Evolutionary conservation across 2,113 vertebrate genomes (phyloP), one percentile per base, ranked within the genome.

Genomic region (Tonatia bakeri): DNA sequence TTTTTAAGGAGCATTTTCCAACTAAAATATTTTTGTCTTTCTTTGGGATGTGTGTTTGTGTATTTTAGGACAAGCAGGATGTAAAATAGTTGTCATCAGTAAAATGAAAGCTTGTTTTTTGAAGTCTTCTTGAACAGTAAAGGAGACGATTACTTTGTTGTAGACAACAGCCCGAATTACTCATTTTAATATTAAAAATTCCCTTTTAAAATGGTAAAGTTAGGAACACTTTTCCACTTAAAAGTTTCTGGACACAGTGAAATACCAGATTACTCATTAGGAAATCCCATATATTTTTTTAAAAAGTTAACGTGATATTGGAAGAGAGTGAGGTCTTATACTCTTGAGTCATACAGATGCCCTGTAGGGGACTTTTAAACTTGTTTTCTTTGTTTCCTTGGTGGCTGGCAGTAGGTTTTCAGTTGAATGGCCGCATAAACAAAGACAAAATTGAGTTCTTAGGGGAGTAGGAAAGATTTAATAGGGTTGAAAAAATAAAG

Each of bases 151-250:
- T 79, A 40, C 26, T 73, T 88, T 73, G 14, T 67, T 89, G 4
- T 69, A 90, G 40, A 61, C 15, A 80, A 67, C 79, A 86, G 7
- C 45, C 43, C 31, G 12, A 45, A 52, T 67, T 90, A 86, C 43
- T 79, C 17, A 45, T 45, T 81, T 90, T 72, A 83, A 40, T 47
- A 54, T 72, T 45, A 87, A 90, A 40, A 33, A 50, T 43, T 52
- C 36, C 31, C 10, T 93, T 93, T 95, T 95, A 45, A 84, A 69
- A 76, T 87, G 17, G 47, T 81, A 90, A 94, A 94, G n/a, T 43
- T 86, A 52, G 73, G 43, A 90, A 54, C 13, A 54, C 20, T 86
- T 93, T 75, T 80, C 56, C 28, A 45, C 40, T 90, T 76, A 50
- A 82, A 93, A 90, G 43, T 86, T 81, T 76, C 31, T 95, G 36